A percentile compares a stretch with the other conserved stretches of the same genome.
Conservation (phyloP, 1,140 invertebrate genomes). For the Monochamus saltuarius region DNA sequence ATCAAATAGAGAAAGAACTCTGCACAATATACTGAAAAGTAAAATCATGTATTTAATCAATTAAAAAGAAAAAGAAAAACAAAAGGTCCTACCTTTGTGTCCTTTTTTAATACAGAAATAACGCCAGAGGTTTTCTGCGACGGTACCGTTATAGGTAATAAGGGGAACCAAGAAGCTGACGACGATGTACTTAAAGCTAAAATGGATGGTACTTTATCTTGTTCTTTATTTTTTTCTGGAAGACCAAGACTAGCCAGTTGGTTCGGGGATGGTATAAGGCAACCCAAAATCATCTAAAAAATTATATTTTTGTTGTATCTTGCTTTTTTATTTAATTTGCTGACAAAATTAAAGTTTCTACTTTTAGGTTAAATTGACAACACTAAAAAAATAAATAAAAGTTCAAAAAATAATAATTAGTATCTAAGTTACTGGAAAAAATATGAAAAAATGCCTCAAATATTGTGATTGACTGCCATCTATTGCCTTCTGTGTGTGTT, state of each 20-base stretch:
- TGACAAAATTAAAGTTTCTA: background rate
- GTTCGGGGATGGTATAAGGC: slow-evolving; percentile 57
- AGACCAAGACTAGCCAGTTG: slow-evolving; percentile 51
- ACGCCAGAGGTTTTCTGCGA: slow-evolving; percentile 52
- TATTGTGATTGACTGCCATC: too few species aligned
- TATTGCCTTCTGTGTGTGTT: too few species aligned
- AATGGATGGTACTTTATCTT: slow-evolving; percentile 60
- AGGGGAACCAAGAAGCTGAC: slow-evolving; percentile 66
- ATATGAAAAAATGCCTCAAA: too few species aligned
- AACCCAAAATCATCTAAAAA: slow-evolving; percentile 54
- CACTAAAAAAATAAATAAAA: too few species aligned
- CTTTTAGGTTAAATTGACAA: too few species aligned
- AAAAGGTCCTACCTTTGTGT: slow-evolving; percentile 32
- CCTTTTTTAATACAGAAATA: slow-evolving; percentile 16
- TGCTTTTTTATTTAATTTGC: background rate
- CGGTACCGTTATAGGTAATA: slow-evolving; percentile 68
- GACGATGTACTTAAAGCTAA: slow-evolving; percentile 59
- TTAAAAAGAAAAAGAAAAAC: background rate
- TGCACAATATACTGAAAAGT: background rate
- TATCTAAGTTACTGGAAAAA: too few species aligned
- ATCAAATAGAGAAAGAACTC: background rate
- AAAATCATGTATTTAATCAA: background rate
- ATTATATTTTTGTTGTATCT: slow-evolving; percentile 15
- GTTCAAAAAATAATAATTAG: too few species aligned
- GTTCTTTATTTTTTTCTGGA: slow-evolving; percentile 42